Evolutionary conservation across 2,113 vertebrate genomes (phyloP).

Genomic region (Microtus ochrogaster): DNA sequence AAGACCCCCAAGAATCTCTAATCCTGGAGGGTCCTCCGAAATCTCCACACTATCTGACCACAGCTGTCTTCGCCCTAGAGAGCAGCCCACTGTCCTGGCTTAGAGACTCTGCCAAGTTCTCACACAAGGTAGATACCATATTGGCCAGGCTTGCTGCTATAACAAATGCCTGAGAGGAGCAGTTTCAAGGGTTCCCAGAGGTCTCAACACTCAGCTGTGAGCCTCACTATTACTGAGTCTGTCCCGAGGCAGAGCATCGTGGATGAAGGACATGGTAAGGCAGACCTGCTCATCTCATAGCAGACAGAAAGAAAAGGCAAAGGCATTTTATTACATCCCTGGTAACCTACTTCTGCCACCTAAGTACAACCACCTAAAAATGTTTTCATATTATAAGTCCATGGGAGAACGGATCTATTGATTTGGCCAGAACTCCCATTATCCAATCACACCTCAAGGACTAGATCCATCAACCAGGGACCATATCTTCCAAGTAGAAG

Average conservation of each 20-base stretch:
- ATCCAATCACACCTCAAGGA: not conserved
- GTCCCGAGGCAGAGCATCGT: too few relatives aligned
- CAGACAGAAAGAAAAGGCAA: not conserved
- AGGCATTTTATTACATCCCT: too few relatives aligned
- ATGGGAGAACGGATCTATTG: not conserved
- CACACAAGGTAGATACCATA: not conserved
- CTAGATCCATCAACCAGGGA: too few relatives aligned
- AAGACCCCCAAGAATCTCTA: not conserved
- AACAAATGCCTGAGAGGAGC: not conserved
- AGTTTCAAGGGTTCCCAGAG: not conserved
- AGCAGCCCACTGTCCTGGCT: not conserved
- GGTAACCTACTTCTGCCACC: not conserved
- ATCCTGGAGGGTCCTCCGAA: not conserved
- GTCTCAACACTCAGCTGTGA: not conserved
- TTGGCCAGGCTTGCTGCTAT: not conserved
- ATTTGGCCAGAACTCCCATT: not conserved
- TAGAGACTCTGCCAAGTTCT: conserved; percentile 23
- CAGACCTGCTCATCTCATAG: not conserved
- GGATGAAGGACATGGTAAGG: not conserved
- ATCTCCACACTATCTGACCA: not conserved
- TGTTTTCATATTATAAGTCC: not conserved
- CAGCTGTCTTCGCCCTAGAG: not conserved
- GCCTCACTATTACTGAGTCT: not conserved
- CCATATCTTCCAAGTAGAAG: not conserved
- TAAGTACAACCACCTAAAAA: not conserved